Evolutionary conservation across 1,140 invertebrate genomes (phyloP).

Genomic region (Holotrichia oblita): DNA sequence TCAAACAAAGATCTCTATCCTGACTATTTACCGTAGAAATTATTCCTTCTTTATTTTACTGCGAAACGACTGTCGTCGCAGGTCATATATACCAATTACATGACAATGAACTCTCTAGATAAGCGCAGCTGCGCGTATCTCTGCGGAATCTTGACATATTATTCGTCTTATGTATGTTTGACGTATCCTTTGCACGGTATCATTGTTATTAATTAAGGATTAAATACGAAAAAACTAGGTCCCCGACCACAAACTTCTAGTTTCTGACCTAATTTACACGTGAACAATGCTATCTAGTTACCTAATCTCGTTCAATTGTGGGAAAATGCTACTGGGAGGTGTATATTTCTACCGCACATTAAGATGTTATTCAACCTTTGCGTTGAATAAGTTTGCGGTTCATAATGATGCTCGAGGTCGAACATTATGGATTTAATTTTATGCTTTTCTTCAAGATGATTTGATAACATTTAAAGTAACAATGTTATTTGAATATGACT

Average conservation of each 20-base stretch:
- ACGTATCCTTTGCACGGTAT: background rate
- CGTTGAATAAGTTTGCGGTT: background rate
- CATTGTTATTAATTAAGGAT: background rate
- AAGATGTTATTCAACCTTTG: background rate
- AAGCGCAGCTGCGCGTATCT: background rate
- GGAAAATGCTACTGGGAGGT: background rate
- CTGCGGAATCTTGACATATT: constrained; percentile 3
- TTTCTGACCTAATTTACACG: constrained; percentile 5
- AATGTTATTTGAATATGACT: too few species aligned
- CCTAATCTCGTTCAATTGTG: constrained; percentile 16
- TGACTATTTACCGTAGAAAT: background rate
- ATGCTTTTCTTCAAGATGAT: too few species aligned
- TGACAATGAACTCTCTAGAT: constrained; percentile 16
- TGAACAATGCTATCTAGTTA: background rate
- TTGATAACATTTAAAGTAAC: too few species aligned
- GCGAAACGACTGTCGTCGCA: background rate
- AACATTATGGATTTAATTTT: too few species aligned
- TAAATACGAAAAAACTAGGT: constrained; percentile 11
- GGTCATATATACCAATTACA: constrained; percentile 16
- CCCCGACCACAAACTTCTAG: background rate
- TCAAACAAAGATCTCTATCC: background rate
- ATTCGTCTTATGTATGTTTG: background rate
- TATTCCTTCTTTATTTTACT: background rate
- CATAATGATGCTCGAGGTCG: background rate
- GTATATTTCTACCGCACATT: background rate